Base-by-base conservation (phyloP, 2,113 vertebrate species). In the Diphyllodes magnificus region DNA sequence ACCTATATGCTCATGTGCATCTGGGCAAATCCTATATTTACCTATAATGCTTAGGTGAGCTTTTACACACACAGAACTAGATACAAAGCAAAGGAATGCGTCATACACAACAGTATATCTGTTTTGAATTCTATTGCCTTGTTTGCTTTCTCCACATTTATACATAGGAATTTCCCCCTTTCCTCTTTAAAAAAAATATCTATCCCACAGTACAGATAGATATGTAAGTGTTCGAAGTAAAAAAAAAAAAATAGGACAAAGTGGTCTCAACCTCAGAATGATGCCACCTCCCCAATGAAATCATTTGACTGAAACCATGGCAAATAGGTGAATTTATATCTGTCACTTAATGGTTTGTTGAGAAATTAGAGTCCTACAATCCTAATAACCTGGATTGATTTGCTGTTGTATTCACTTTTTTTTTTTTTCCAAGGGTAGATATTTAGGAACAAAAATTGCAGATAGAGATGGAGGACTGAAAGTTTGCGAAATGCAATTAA, bases 261-360 rank as follows among this genome's bases (percentile, higher is more conserved):
- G 98, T 98, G 97, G 97, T 98, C 97, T 97, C 80, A 86, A 98
- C 96, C 97, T 98, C 97, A 98, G 97, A 97, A 98, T 97, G 97
- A 99, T 98, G 97, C 98, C 97, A 98, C 96, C 95, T 98, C 98
- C 98, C 98, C 98, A 98, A 95, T 98, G 98, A 99, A 99, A 99
- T 98, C 98, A 98, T 99, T 98, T 99, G 98, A 98, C 98, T 98
- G 98, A 98, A 98, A 98, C 98, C 98, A 98, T 94, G 96, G 98
- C 98, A 99, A 99, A 99, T 99, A 98, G 98, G 95, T 98, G 98
- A 98, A 99, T 99, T 99, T 98, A 99, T 99, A 99, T 98, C 98
- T 99, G 98, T 98, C 99, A 98, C 98, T 98, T 99, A 99, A 98
- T 98, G 98, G 97, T 98, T 99, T 99, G 98, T 98, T 99, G 98